Conservation (phyloP, 2,797 vertebrate species). For the Macropus fuliginosus region DNA sequence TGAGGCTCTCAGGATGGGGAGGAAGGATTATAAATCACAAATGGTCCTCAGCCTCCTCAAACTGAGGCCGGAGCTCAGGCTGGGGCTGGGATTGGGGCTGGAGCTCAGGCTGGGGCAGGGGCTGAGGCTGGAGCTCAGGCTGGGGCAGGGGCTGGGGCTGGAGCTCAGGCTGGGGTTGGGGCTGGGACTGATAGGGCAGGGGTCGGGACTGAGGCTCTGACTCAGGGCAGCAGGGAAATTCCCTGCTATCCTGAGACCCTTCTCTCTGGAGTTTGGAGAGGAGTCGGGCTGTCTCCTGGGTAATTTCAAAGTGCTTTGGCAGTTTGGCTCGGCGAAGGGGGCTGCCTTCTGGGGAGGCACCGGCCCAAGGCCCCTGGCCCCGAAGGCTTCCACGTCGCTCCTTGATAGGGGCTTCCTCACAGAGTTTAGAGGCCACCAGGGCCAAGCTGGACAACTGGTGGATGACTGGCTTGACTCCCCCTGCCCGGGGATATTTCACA, state of each 20-base stretch:
- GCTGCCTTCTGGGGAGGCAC: constrained; percentile 81
- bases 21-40: constrained; percentile 53
- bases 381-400: constrained; percentile 2
- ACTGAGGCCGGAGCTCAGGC: background rate
- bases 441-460: constrained; percentile 75
- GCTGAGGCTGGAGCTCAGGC: background rate
- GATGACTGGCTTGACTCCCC: constrained; percentile 71
- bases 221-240: constrained; percentile 29
- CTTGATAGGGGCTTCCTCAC: background rate
- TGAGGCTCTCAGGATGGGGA: background rate
- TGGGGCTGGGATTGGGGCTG: background rate
- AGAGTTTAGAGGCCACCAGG: constrained; percentile 66
- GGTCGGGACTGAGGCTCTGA: background rate
- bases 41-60: constrained; percentile 57
- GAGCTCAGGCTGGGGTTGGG: too few relatives aligned
- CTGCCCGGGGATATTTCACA: constrained; percentile 86
- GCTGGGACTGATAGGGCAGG: background rate
- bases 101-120: background rate
- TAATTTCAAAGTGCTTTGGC: constrained; percentile 80
- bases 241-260: constrained; percentile 1
- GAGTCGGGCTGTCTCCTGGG: constrained; percentile 80
- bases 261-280: constrained; percentile 76
- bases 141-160: background rate
- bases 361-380: background rate
- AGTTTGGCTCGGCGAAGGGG: constrained; percentile 57